Evolutionary conservation across 2,888 invertebrate species (phyloP).

Genomic region (Parochlus steinenii): DNA sequence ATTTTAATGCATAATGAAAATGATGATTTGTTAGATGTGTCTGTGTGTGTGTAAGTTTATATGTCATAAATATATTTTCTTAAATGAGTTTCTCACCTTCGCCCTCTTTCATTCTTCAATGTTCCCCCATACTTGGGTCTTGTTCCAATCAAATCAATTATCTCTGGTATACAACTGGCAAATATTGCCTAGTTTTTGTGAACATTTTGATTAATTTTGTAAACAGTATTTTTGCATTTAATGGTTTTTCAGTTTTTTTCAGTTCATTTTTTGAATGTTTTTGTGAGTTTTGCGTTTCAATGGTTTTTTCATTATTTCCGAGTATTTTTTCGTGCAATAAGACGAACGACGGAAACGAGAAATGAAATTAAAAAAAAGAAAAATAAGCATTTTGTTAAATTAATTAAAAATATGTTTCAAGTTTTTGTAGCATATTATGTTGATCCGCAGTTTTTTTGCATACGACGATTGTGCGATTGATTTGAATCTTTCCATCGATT

Average conservation of each 20-base stretch:
- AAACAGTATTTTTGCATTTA: conserved; percentile 38
- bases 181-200: conserved; percentile 78
- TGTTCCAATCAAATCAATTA: conserved; percentile 99
- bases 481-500: too few relatives aligned
- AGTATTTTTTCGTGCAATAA: too few relatives aligned
- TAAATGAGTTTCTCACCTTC: conserved; percentile 76
- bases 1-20: conserved; percentile 1
- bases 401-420: too few relatives aligned
- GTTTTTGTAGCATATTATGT: too few relatives aligned
- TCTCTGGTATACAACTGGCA: conserved; percentile 99
- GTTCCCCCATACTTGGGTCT: conserved; percentile 99
- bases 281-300: conserved; percentile 1
- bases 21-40: neutral
- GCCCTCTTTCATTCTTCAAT: conserved; percentile 99
- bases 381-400: too few relatives aligned
- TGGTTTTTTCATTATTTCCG: neutral
- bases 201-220: conserved; percentile 7
- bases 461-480: too few relatives aligned
- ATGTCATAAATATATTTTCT: conserved; percentile 18
- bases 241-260: conserved; percentile 35
- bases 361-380: too few relatives aligned
- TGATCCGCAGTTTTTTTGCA: too few relatives aligned
- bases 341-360: too few relatives aligned
- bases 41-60: conserved; percentile 15
- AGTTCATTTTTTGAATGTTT: conserved; percentile 22